Percentiles rank a stretch among this genome's conserved stretches.
Evolutionary conservation across 2,888 invertebrate genomes (phyloP).

Genomic region (Parnassius orleans): DNA sequence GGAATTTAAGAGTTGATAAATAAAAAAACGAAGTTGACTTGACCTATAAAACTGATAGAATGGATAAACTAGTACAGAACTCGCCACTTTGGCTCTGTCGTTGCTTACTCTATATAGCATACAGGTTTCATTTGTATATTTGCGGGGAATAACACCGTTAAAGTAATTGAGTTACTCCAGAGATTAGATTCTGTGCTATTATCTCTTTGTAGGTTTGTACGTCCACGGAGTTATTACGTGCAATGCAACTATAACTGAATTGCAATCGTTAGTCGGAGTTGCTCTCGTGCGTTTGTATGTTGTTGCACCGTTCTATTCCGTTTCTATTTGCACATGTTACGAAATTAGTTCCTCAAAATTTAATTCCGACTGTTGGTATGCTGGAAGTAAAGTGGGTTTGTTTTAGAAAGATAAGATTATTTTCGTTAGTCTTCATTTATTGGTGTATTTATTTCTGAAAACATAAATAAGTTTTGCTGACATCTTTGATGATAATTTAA

Average conservation of each 20-base stretch:
- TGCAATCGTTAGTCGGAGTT: conserved; percentile 10
- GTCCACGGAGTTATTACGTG: conserved; percentile 18
- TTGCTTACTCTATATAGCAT: conserved; percentile 4
- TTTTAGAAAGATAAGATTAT: too few relatives aligned
- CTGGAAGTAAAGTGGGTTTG: too few relatives aligned
- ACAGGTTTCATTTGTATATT: conserved; percentile 15
- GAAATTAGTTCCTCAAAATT: background rate
- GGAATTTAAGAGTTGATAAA: too few relatives aligned
- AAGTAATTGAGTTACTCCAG: conserved; percentile 21
- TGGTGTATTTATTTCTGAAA: too few relatives aligned
- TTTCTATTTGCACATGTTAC: background rate
- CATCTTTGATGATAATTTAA: too few relatives aligned
- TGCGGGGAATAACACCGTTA: conserved; percentile 21
- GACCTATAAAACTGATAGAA: too few relatives aligned
- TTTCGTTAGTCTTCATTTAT: too few relatives aligned
- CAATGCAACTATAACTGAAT: conserved; percentile 12
- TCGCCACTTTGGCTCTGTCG: too few relatives aligned
- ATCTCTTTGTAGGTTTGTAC: conserved; percentile 20
- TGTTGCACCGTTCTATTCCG: background rate
- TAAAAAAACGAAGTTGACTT: too few relatives aligned
- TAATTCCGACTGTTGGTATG: too few relatives aligned
- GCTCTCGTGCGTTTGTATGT: conserved; percentile 1
- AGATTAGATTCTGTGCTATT: conserved; percentile 22
- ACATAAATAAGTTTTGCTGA: too few relatives aligned
- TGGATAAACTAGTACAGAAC: too few relatives aligned